Evolutionary conservation across 2,797 vertebrate genomes (phyloP), one percentile per base, ranked within the genome.

Genomic region (Acrossocheilus wenchowensis): DNA sequence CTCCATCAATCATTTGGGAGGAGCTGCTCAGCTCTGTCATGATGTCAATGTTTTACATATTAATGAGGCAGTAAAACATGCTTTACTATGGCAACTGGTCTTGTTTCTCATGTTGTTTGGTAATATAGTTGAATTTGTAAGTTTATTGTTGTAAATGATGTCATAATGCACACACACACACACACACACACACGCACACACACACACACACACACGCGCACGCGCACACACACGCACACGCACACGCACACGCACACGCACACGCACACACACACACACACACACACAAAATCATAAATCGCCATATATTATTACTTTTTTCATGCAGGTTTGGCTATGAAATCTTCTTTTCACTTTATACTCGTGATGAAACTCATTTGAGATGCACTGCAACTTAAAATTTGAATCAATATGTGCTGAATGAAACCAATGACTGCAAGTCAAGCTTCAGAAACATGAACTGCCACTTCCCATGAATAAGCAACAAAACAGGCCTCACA

Each of bases 11-110:
- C 52, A 80, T 85, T 39, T 36, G 17, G 54, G 78, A 66, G 54
- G 66, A 15, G 36, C 52, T 64, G 73, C 36, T 57, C 45, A 17
- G 34, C 36, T 77, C 17, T 82, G 62, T 71, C 14, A 73, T 88
- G 72, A 88, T 64, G 64, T 81, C 84, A 84, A 1, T 50, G 48
- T 64, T 73, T 73, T 81, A 86, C 23, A 86, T 74, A 81, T 86
- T 81, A 81, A 74, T 81, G 78, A 81, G 52, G 21, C 66, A 73
- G 30, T 64, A 52, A 81, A 80, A 74, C 78, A 73, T 86, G 69
- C 57, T n/a, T 62, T 14, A 64, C 41, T 45, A 52, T 81, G 30
- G 84, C 54, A 81, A 81, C 84, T 11, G 2, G 17, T 72, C 36
- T 10, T 79, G 48, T 60, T 74, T 39, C 54, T 50, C 34, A 4